These are phyloP conservation scores for Styela clava DNA, from an alignment of 23 tunicate species.

Conservation along the genomic window DNA sequence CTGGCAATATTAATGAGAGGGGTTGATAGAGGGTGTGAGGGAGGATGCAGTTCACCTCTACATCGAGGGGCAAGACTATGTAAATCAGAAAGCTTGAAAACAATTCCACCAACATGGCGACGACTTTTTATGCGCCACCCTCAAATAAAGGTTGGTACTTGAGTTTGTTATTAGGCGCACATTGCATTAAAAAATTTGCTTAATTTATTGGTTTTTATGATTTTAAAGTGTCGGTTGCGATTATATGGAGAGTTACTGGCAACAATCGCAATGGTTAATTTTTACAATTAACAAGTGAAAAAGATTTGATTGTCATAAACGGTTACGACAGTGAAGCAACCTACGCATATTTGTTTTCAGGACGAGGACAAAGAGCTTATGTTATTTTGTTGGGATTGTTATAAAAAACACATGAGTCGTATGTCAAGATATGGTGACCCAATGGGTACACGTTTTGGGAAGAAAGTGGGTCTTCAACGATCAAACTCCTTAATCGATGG, in stretches of 20 bases:
- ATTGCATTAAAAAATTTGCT: too few relatives aligned
- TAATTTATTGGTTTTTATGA: not conserved
- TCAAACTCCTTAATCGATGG: slow-evolving; percentile 8
- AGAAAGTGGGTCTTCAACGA: not conserved
- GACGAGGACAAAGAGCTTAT: slow-evolving; percentile 26
- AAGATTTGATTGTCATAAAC: too few relatives aligned
- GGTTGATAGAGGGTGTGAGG: slow-evolving; percentile 30
- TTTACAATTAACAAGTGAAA: too few relatives aligned
- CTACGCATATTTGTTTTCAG: too few relatives aligned
- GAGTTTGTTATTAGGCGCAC: too few relatives aligned
- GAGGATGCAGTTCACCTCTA: slow-evolving; percentile 28
- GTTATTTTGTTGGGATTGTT: slow-evolving; percentile 34
- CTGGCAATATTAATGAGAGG: slow-evolving; percentile 25
- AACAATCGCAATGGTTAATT: too few relatives aligned
- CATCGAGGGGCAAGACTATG: slow-evolving; percentile 29
- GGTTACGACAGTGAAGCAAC: too few relatives aligned
- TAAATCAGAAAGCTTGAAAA: slow-evolving; percentile 12
- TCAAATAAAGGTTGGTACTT: slow-evolving; percentile 20
- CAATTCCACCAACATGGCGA: slow-evolving; percentile 21
- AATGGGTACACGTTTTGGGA: slow-evolving; percentile 1
- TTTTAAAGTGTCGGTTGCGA: not conserved
- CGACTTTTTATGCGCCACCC: slow-evolving; percentile 12
- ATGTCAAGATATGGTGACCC: slow-evolving; percentile 35
- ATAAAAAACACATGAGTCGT: slow-evolving; percentile 25
- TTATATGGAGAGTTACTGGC: too few relatives aligned